A percentile compares a stretch with the other conserved stretches of the same genome.
Evolutionary conservation across 2,797 vertebrate genomes (phyloP).

Genomic region (Cheirogaleus major): DNA sequence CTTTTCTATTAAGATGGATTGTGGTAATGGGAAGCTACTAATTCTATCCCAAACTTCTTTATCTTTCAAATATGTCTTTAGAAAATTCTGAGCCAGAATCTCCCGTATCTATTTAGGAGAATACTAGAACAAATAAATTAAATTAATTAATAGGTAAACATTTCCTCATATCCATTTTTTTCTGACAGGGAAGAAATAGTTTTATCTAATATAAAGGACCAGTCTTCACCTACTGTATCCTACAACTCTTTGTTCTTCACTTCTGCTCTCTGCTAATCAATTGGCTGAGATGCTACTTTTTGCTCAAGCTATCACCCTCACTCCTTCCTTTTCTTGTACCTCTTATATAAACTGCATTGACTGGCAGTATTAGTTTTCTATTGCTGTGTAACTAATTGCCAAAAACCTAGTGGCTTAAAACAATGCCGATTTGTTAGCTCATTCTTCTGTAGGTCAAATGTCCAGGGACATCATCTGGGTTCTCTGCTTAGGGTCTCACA

Average conservation of each 20-base stretch:
- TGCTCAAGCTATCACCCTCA: background rate
- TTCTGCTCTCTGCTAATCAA: background rate
- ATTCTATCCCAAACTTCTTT: background rate
- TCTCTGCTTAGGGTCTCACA: background rate
- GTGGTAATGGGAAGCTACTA: background rate
- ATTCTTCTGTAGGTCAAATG: background rate
- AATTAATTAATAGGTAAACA: background rate
- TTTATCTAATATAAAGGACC: background rate
- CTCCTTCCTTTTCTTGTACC: background rate
- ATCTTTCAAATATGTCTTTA: background rate
- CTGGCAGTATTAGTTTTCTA: background rate
- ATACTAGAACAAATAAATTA: background rate
- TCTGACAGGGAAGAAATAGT: background rate
- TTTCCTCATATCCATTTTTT: background rate
- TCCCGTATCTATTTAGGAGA: background rate
- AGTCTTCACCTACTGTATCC: background rate
- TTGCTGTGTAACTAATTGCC: background rate
- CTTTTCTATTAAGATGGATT: conserved; percentile 22
- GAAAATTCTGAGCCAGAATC: background rate
- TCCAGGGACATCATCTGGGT: background rate
- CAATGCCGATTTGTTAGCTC: background rate
- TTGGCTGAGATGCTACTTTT: background rate
- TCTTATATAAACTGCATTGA: background rate
- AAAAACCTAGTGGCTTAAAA: background rate
- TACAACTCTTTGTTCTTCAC: background rate